Evolutionary conservation across 2,113 vertebrate genomes (phyloP).

Genomic region (Cisticola juncidis): DNA sequence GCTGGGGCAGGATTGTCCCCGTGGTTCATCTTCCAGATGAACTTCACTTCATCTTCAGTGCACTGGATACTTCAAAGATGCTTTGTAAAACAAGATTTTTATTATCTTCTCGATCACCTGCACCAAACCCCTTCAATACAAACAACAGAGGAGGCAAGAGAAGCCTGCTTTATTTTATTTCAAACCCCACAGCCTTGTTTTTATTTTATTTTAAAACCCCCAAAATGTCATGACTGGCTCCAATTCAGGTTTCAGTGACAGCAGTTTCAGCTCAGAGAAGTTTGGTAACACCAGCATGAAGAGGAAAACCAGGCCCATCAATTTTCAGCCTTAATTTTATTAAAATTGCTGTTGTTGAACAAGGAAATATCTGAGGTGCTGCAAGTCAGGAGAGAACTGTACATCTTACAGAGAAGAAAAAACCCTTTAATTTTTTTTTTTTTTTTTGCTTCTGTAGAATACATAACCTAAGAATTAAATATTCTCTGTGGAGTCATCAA

Average conservation of each 20-base stretch:
- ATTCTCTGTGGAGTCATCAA: not conserved
- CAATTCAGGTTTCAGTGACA: not conserved
- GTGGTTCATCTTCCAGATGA: accelerated
- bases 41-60: too few relatives aligned
- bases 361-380: not conserved
- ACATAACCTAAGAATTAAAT: not conserved
- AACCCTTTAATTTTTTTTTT: too few relatives aligned
- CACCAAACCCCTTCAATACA: not conserved
- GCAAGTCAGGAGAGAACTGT: not conserved
- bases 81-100: not conserved
- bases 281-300: not conserved
- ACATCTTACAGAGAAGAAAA: not conserved
- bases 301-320: not conserved
- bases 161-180: not conserved
- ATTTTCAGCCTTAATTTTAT: not conserved
- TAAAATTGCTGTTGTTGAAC: not conserved
- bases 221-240: too few relatives aligned
- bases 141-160: not conserved
- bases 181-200: not conserved
- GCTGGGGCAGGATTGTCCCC: not conserved
- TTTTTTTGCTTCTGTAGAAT: not conserved
- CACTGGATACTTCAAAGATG: not conserved
- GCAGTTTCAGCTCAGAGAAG: not conserved
- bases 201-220: not conserved
- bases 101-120: not conserved